Evolutionary conservation across 2,113 vertebrate species (phyloP).

Genomic region (Calidris pugnax): DNA sequence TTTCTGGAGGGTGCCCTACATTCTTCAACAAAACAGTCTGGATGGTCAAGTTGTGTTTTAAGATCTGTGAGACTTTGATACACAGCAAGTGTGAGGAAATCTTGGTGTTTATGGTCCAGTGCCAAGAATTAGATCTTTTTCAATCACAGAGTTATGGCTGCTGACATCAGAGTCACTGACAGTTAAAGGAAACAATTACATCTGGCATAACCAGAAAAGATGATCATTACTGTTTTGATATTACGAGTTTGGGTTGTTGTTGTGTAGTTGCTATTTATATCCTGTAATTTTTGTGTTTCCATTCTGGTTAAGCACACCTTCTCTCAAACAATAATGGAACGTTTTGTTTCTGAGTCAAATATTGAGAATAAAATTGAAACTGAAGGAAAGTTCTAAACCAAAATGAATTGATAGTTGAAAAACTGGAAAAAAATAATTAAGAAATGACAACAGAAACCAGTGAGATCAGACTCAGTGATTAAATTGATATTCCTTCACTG

Average conservation of each 20-base stretch:
- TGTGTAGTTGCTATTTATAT: background rate
- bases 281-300: background rate
- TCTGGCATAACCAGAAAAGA: background rate
- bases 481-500: background rate
- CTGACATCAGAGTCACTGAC: background rate
- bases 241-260: background rate
- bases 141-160: background rate
- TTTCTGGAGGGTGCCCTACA: background rate
- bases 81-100: background rate
- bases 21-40: background rate
- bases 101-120: background rate
- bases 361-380: background rate
- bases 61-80: background rate
- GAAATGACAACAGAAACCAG: background rate
- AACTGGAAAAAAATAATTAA: background rate
- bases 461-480: background rate
- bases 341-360: background rate
- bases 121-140: background rate
- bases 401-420: background rate
- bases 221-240: background rate
- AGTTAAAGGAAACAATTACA: background rate
- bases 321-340: background rate
- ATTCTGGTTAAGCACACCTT: rapidly evolving
- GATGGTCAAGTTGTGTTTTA: background rate
- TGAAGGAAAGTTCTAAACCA: background rate